These are phyloP conservation scores for Venustoraphidia nigricollis DNA, from an alignment of 2,888 invertebrate genomes.

Conservation along the genomic window DNA sequence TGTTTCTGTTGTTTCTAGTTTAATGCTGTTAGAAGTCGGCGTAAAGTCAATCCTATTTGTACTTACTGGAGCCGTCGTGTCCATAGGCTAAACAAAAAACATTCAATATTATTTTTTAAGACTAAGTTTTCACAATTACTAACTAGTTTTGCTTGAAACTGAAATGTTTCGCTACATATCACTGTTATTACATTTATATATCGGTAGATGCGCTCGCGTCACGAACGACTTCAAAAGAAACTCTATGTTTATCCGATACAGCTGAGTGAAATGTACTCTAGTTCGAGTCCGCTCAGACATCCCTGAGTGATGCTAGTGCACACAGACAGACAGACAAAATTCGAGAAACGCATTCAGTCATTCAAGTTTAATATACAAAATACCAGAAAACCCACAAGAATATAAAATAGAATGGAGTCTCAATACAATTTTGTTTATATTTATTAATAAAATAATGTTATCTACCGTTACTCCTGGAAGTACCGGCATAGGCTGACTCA, in stretches of 20 bases:
- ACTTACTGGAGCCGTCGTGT: conserved; percentile 41
- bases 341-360: conserved; percentile 6
- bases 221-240: too few relatives aligned
- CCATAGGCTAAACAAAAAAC: conserved; percentile 31
- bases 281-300: too few relatives aligned
- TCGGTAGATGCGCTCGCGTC: too few relatives aligned
- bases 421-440: neutral
- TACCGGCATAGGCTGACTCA: conserved; percentile 76
- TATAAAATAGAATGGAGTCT: neutral
- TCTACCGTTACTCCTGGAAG: conserved; percentile 47
- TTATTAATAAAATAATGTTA: conserved; percentile 10
- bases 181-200: too few relatives aligned
- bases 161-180: too few relatives aligned
- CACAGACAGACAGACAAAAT: neutral
- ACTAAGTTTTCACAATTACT: too few relatives aligned
- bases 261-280: too few relatives aligned
- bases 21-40: conserved; percentile 21
- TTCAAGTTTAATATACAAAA: conserved; percentile 21
- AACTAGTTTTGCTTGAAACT: too few relatives aligned
- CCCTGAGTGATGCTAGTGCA: too few relatives aligned
- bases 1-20: conserved; percentile 23
- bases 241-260: too few relatives aligned
- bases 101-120: conserved; percentile 1
- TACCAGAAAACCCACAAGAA: too few relatives aligned
- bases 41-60: conserved; percentile 25